These are phyloP conservation scores for Pelusios castaneus DNA, from an alignment of 2,113 vertebrate species.

Conservation along the genomic window DNA sequence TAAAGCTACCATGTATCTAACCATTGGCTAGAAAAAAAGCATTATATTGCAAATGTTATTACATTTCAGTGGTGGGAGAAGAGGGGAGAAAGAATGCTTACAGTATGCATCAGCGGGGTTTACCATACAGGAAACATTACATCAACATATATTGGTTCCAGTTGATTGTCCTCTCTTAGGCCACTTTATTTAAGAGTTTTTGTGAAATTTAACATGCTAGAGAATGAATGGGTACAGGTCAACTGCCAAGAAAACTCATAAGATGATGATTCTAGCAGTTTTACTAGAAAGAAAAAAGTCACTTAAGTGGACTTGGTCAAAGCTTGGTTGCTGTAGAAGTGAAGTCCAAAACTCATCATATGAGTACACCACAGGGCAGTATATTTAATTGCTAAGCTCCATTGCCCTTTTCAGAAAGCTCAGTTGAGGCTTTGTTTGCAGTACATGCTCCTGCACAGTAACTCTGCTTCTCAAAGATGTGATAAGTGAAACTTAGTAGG, in stretches of 20 bases:
- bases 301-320: neutral
- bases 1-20: neutral
- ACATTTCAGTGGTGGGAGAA: neutral
- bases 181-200: neutral
- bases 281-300: neutral
- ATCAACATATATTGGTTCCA: neutral
- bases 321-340: neutral
- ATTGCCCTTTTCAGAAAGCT: neutral
- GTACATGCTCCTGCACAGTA: neutral
- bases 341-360: neutral
- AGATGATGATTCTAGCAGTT: neutral
- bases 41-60: neutral
- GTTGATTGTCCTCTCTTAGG: neutral
- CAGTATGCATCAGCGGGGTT: neutral
- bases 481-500: neutral
- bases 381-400: neutral
- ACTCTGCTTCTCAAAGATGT: constrained; percentile 8
- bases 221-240: neutral
- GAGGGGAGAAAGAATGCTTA: neutral
- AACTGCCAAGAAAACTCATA: neutral
- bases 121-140: neutral
- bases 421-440: neutral
- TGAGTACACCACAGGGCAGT: neutral
- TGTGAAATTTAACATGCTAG: neutral
- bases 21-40: accelerated